Percentiles rank a stretch among this genome's conserved stretches.
Conservation (phyloP, 2,888 invertebrate genomes). For the Anarsia innoxiella region DNA sequence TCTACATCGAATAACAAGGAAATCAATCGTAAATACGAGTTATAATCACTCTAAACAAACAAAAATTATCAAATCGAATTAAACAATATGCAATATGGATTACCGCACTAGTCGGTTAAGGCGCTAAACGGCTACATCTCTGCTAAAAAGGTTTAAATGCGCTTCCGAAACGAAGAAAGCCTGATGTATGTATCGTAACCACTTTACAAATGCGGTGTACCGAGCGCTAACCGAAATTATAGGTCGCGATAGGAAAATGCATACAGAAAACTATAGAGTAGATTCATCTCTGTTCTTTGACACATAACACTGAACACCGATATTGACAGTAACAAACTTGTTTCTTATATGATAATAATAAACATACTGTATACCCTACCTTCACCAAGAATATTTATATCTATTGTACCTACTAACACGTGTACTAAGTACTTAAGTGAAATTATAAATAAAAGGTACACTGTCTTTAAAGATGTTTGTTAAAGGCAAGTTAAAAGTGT, state of each 20-base stretch:
- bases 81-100: too few relatives aligned
- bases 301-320: too few relatives aligned
- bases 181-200: slow-evolving; percentile 51
- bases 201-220: slow-evolving; percentile 55
- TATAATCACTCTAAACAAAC: slow-evolving; percentile 13
- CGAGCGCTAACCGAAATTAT: slow-evolving; percentile 65
- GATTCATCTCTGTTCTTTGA: too few relatives aligned
- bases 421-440: too few relatives aligned
- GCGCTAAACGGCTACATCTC: slow-evolving; percentile 66
- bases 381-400: too few relatives aligned
- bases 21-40: slow-evolving; percentile 10
- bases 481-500: too few relatives aligned
- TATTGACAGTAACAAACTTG: too few relatives aligned
- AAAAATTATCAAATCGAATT: slow-evolving; percentile 23
- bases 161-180: slow-evolving; percentile 43
- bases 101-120: slow-evolving; percentile 65
- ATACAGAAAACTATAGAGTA: slow-evolving; percentile 30
- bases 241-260: slow-evolving; percentile 40
- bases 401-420: too few relatives aligned
- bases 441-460: too few relatives aligned
- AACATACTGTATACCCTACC: too few relatives aligned
- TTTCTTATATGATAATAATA: too few relatives aligned
- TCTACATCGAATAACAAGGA: slow-evolving; percentile 23
- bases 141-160: slow-evolving; percentile 32
- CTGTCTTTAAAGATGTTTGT: too few relatives aligned